These are phyloP conservation scores for Parelbella ahira DNA, from an alignment of 2,888 invertebrate species.

Conservation along the genomic window DNA sequence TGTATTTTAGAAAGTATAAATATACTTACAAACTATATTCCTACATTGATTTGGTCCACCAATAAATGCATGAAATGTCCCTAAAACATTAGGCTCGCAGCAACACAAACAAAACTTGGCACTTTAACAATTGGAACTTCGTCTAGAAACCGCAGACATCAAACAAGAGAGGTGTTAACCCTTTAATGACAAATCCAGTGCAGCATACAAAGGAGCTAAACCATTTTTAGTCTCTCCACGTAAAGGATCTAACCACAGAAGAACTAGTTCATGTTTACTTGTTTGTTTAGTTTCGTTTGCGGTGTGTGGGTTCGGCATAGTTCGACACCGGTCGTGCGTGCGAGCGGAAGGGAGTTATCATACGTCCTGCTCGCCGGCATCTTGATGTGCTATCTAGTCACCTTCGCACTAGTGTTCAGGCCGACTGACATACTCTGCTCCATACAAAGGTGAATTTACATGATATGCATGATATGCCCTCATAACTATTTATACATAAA, in stretches of 20 bases:
- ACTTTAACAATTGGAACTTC: too few species aligned
- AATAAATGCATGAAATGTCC: too few species aligned
- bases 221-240: conserved; percentile 2
- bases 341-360: conserved; percentile 93
- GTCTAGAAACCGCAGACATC: conserved; percentile 1
- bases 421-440: conserved; percentile 94
- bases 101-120: neutral
- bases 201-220: conserved; percentile 2
- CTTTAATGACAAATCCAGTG: conserved; percentile 11
- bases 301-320: conserved; percentile 92
- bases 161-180: conserved; percentile 6
- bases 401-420: conserved; percentile 92
- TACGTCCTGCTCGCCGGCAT: conserved; percentile 95
- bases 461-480: too few species aligned
- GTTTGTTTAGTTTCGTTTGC: conserved; percentile 81
- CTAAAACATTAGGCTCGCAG: too few species aligned
- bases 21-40: too few species aligned
- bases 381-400: conserved; percentile 94
- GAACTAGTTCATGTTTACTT: conserved; percentile 4
- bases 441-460: conserved; percentile 94
- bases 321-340: conserved; percentile 98
- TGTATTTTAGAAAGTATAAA: too few species aligned
- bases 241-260: conserved; percentile 3
- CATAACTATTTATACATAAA: too few species aligned
- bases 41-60: too few species aligned